Evolutionary conservation across 1,140 invertebrate genomes (phyloP).

Genomic region (Hesperophylax magnus): DNA sequence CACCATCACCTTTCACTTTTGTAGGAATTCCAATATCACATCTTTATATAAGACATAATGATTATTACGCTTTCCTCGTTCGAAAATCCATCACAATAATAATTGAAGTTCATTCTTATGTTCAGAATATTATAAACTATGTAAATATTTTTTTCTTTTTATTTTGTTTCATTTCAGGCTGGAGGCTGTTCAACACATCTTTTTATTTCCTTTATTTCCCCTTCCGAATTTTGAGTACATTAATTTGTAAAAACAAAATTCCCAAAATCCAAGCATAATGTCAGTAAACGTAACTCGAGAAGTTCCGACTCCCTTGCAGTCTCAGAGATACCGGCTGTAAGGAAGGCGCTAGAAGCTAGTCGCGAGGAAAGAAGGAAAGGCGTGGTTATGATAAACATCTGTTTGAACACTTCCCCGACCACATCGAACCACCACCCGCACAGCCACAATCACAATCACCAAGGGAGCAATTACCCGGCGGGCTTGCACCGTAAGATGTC

Average conservation of each 20-base stretch:
- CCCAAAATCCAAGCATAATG: constrained; percentile 15
- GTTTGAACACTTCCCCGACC: constrained; percentile 53
- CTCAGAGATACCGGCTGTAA: background rate
- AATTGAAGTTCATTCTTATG: background rate
- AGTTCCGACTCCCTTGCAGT: background rate
- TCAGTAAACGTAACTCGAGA: background rate
- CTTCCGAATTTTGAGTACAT: background rate
- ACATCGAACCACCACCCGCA: constrained; percentile 45
- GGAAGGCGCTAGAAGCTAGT: background rate
- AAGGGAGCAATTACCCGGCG: constrained; percentile 22
- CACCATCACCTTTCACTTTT: background rate
- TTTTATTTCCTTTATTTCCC: constrained; percentile 35
- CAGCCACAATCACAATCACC: constrained; percentile 12
- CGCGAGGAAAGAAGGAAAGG: constrained; percentile 4
- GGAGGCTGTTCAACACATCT: constrained; percentile 39
- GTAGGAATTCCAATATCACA: background rate
- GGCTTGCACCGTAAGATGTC: constrained; percentile 62
- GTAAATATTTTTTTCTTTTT: constrained; percentile 35
- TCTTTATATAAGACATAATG: background rate
- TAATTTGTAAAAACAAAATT: background rate
- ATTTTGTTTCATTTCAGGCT: constrained; percentile 29
- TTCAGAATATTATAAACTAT: background rate
- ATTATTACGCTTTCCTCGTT: constrained; percentile 40
- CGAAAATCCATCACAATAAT: background rate
- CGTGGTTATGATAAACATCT: constrained; percentile 54